Percentiles rank a stretch among this genome's conserved stretches.
Conservation (phyloP, 2,797 vertebrate genomes). For the Jordanella pulchra region DNA sequence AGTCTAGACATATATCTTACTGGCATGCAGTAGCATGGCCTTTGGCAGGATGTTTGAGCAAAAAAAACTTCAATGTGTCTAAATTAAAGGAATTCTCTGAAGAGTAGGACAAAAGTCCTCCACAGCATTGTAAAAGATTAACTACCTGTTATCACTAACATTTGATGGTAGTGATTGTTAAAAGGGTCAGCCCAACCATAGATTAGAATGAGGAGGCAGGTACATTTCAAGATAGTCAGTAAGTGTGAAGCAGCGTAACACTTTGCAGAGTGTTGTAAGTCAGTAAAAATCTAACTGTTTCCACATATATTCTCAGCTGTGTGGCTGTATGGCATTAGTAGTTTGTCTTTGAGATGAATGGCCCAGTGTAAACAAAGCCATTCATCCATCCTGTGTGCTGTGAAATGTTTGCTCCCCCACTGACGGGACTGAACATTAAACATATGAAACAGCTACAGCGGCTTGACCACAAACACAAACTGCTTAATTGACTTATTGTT, state of each 20-base stretch:
- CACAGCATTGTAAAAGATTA: too few species aligned
- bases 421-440: constrained; percentile 3
- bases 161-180: too few species aligned
- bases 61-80: too few species aligned
- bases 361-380: neutral
- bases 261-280: neutral
- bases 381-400: neutral
- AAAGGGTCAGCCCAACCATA: neutral
- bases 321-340: neutral
- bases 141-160: too few species aligned
- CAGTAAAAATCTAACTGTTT: neutral
- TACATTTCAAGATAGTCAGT: neutral
- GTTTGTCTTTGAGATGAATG: neutral
- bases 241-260: neutral
- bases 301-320: constrained; percentile 1
- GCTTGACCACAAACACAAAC: neutral
- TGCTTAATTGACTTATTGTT: constrained; percentile 2
- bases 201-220: neutral
- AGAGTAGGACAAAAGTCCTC: too few species aligned
- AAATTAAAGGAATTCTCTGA: too few species aligned
- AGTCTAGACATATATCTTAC: too few species aligned
- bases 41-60: too few species aligned
- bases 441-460: neutral
- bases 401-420: neutral
- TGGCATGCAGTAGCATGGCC: too few species aligned